Base-by-base conservation (phyloP, 2,888 invertebrate species). In the Papilio demoleus region DNA sequence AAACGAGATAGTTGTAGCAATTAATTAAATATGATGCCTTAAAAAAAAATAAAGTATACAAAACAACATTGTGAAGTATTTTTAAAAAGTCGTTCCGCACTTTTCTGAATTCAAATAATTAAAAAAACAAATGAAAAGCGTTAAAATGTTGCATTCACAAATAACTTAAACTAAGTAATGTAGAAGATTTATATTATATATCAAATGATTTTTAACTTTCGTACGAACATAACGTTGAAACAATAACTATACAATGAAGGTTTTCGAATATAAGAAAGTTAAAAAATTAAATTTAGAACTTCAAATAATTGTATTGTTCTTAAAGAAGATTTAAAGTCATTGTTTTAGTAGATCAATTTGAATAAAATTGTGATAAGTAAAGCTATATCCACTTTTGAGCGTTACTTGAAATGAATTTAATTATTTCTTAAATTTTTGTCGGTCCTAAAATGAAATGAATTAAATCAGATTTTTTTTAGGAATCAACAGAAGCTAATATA, bases 41-140 rank as follows among this genome's bases (percentile, higher is more conserved):
- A 9, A 11, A 17, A 31, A 17, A 31, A 56, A 27, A 24, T 17
- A 56, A 56, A 31, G 3, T 17, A 27, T 2, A 9, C 31, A 9
- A 47, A 4, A 22, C 9, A 19, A 22, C n/a, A 4, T 31, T 56
- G 11, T n/a, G 9, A 53, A 53, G n/a, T 31, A 56, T n/a, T 56
- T 56, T 56, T 9, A 31, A 56, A 31, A 53, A 27, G 53, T 56
- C 53, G 53, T 31, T 56, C 17, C n/a, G n/a, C 9, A 31, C 53
- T 27, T 31, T 9, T 56, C n/a, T 31, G 9, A 31, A 56, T 31
- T 27, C n/a, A 31, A 31, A 31, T 31, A 17, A 56, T 27, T 53
- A n/a, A 3, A 22, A 24, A 53, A 27, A 53, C 27, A 27, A 27
- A 24, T 24, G 22, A 9, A 47, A 47, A 14, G 12, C 53, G 53